phyloP scores from a whole-genome alignment of 2,888 invertebrate species.

The Drosophila cracens region DNA sequence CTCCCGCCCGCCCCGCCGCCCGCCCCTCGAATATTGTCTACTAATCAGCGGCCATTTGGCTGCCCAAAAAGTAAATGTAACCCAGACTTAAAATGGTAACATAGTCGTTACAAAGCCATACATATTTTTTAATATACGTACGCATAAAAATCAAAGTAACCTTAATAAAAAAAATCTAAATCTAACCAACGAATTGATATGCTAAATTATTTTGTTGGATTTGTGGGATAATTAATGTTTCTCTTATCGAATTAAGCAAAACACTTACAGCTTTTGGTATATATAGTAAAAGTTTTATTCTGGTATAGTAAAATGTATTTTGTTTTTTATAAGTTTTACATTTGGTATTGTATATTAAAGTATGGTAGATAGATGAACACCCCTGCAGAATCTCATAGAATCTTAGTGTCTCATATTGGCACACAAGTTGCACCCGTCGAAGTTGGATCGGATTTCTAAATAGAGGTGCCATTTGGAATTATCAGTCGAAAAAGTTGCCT shows the following conservation, averaged over 20 bases:
- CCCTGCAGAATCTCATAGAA: constrained; percentile 49
- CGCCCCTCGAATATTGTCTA: constrained; percentile 45
- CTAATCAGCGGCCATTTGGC: constrained; percentile 43
- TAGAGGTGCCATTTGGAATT: constrained; percentile 22
- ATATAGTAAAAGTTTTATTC: constrained; percentile 67
- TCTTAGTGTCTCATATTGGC: constrained; percentile 16
- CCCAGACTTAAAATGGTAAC: constrained; percentile 57
- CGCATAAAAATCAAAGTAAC: constrained; percentile 44
- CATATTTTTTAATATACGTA: constrained; percentile 56
- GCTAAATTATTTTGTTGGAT: constrained; percentile 37
- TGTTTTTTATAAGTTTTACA: constrained; percentile 58
- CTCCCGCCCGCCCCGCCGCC: neutral
- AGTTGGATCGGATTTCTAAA: constrained; percentile 50
- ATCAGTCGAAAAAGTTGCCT: constrained; percentile 36
- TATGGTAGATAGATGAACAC: constrained; percentile 56
- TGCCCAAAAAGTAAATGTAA: constrained; percentile 42
- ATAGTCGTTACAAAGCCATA: constrained; percentile 71
- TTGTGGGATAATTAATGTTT: constrained; percentile 10
- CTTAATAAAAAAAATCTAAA: constrained; percentile 66
- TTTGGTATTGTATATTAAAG: constrained; percentile 63
- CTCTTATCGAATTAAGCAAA: neutral
- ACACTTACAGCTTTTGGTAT: constrained; percentile 27
- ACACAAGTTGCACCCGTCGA: constrained; percentile 17
- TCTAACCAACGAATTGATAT: constrained; percentile 69
- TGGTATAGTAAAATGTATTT: constrained; percentile 64